Conservation (phyloP, 2,113 vertebrate species). For the Eidolon helvum region DNA sequence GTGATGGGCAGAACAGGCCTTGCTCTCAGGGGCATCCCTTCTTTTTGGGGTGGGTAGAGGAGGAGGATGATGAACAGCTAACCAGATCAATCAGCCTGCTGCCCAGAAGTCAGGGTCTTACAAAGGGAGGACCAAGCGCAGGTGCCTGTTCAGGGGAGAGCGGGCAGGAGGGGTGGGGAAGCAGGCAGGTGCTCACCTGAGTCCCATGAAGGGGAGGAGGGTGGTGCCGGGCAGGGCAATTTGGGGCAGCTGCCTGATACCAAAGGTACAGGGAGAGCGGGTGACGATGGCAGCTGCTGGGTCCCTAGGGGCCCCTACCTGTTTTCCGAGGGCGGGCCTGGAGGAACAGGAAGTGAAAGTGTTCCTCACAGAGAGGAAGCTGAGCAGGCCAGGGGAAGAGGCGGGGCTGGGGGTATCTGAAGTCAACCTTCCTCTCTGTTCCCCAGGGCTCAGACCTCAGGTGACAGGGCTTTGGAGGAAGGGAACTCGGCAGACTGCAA, state of each 20-base stretch:
- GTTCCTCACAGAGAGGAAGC: slow-evolving; percentile 63
- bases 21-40: neutral
- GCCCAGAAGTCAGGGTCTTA: neutral
- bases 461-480: neutral
- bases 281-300: neutral
- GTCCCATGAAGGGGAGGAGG: neutral
- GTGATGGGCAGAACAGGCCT: neutral
- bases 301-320: slow-evolving; percentile 74
- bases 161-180: neutral
- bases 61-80: neutral
- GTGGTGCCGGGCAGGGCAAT: neutral
- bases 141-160: neutral
- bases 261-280: neutral
- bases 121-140: neutral
- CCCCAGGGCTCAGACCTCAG: neutral
- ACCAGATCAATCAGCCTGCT: neutral
- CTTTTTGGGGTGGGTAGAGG: neutral
- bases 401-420: slow-evolving; percentile 60
- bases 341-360: slow-evolving; percentile 72
- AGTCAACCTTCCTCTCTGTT: slow-evolving; percentile 22
- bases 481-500: neutral
- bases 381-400: slow-evolving; percentile 47
- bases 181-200: neutral
- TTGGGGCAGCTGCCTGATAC: neutral
- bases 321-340: slow-evolving; percentile 51